A percentile compares a stretch with the other conserved stretches of the same genome.
Evolutionary conservation across 2,113 vertebrate genomes (phyloP).

Genomic region (Emydura subglobosa): DNA sequence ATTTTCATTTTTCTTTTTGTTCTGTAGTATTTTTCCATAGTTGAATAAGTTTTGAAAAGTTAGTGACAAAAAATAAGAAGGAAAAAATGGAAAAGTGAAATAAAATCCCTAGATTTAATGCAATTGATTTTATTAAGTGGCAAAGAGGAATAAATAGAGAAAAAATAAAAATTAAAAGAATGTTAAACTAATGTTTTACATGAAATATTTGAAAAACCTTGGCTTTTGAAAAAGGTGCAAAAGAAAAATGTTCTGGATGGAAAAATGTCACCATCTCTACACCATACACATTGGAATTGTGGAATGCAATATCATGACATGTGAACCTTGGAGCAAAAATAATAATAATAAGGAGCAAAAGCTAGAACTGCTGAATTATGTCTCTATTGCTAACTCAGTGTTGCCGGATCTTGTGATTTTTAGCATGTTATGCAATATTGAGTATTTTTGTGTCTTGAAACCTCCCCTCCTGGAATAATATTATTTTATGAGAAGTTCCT

Average conservation of each 20-base stretch:
- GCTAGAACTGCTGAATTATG: not conserved
- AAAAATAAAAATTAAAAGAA: not conserved
- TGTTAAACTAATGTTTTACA: not conserved
- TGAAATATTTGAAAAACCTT: not conserved
- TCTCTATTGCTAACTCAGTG: not conserved
- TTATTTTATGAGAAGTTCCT: too few relatives aligned
- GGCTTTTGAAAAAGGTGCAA: too few relatives aligned
- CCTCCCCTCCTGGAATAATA: not conserved
- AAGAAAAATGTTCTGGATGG: not conserved
- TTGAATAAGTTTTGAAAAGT: not conserved
- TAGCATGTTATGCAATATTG: not conserved
- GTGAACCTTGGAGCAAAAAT: not conserved
- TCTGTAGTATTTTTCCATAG: not conserved
- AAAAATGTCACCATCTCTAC: not conserved
- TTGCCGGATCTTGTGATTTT: not conserved
- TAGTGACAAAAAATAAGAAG: rapidly evolving
- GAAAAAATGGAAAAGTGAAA: rapidly evolving
- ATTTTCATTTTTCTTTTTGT: not conserved
- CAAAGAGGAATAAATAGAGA: not conserved
- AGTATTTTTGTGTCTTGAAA: not conserved
- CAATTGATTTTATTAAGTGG: not conserved
- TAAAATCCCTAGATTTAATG: not conserved
- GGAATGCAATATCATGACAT: not conserved
- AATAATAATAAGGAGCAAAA: not conserved
- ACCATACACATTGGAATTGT: not conserved